A percentile compares a stretch with the other conserved stretches of the same genome.
Conservation (phyloP, 2,888 invertebrate genomes). For the Allacma fusca region DNA sequence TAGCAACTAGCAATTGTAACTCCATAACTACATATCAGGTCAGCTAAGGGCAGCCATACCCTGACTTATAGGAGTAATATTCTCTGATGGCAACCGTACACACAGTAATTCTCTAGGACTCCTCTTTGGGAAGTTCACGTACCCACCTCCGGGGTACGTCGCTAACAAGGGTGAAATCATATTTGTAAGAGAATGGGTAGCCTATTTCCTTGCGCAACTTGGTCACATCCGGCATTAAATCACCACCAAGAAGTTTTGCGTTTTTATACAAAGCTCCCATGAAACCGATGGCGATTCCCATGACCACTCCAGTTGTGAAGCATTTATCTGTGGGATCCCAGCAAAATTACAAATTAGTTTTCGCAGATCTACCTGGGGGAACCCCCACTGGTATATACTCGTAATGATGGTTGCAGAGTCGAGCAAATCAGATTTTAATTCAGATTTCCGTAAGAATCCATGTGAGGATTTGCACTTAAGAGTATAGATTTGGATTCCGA, state of each 20-base stretch:
- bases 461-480: no score
- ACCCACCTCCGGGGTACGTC: slow-evolving; percentile 49
- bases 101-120: slow-evolving; percentile 23
- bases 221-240: slow-evolving; percentile 28
- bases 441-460: no score
- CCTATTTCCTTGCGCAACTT: slow-evolving; percentile 31
- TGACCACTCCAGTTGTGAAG: slow-evolving; percentile 36
- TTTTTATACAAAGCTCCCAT: slow-evolving; percentile 49
- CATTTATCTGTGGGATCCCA: slow-evolving; percentile 38
- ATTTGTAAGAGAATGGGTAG: slow-evolving; percentile 45
- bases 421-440: no score
- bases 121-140: slow-evolving; percentile 30
- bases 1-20: no score
- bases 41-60: background rate
- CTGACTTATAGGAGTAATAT: background rate
- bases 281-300: slow-evolving; percentile 30
- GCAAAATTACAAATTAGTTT: background rate
- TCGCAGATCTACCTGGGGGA: no score
- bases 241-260: slow-evolving; percentile 25
- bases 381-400: no score
- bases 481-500: no score
- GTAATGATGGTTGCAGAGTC: no score
- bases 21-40: background rate
- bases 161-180: slow-evolving; percentile 39
- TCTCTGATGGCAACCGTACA: background rate